Base-by-base conservation (phyloP, 37 sponge, comb jelly and placozoan species). In the Petrosia ficiformis region DNA sequence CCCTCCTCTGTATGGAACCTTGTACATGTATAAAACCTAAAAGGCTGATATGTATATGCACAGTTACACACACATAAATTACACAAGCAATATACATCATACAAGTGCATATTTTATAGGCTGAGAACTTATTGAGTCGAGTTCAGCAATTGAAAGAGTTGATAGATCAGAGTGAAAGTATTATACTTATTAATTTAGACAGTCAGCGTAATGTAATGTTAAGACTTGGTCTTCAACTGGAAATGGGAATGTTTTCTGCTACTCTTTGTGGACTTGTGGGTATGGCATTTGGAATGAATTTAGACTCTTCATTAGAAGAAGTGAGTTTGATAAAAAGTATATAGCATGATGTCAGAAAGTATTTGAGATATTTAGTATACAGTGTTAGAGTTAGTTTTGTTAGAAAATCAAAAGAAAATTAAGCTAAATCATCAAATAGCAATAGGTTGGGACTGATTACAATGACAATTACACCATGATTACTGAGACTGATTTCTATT, bases 201-300 rank as follows among this genome's bases (percentile, higher is more conserved):
- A 86, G 87, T 39, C 87, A 86, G 65, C 38, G 87, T 14, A 86
- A 86, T 66, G 59, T 86, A 33, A 86, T 86, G 87, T 40, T 86
- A 39, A 64, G 87, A 25, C 48, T 86, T 29, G 68, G 80, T 54
- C 61, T 86, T 35, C 87, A 86, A 69, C 74, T 86, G 39, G 81
- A 75, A 65, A 86, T 86, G 87, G 87, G 87, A 29, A 79, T 63
- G 57, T 86, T 86, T 74, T 74, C 87, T 38, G 75, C 76, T 29
- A 52, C 81, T 24, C 2, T 86, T 3, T 67, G 81, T 63, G 87
- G 87, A 3, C 76, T 86, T 25, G 56, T 86, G 22, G 87, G 87
- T 19, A 68, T 86, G 42, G 87, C 87, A 26, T 86, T 86, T 80
- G 87, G 87, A 30, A 86, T 86, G 87, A 86, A 86, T 37, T 74